Evolutionary conservation across 2,888 invertebrate genomes (phyloP), one percentile per base, ranked within the genome.

Genomic region (Phrixothrix hirtus): DNA sequence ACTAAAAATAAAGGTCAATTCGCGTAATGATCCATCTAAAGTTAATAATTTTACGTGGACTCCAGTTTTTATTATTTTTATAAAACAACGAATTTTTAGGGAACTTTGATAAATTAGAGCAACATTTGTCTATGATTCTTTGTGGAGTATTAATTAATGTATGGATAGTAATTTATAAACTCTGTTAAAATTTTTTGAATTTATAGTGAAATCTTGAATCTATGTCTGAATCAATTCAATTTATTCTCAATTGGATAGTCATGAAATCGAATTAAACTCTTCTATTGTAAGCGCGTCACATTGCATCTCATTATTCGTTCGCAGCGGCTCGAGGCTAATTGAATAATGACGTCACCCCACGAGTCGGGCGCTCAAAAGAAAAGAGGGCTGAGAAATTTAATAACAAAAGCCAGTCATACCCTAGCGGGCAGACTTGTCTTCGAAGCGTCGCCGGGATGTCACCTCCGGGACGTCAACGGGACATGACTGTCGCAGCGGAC

Each of bases 271-370:
- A 66, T 70, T 66, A 68, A 69, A 66, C 63, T 67, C 60, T 63
- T 64, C 66, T 57, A 63, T 68, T 66, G 64, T 65, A 47, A 48
- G 49, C 58, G 61, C 64, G 63, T 65, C 65, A 64, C 64, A 63
- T 67, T 69, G 69, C 68, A 69, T 70, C 68, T 69, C 68, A 69
- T 69, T 69, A 69, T 66, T 60, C 63, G 58, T 46, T 57, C 58
- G 59, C 66, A 60, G 60, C 60, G 62, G 61, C 41, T 56, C 53
- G 61, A 44, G 51, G 60, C 68, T 69, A 70, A 70, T 70, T 70
- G 65, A 68, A 69, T 67, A 60, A 67, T 68, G 66, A 67, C 67
- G 67, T 68, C 67, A 67, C 59, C 46, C 54, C 29, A 44, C 47
- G 46, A 44, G 36, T 41, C 53, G 54, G 43, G 44, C 51, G 55